Percentiles rank a stretch among this genome's conserved stretches.
These are phyloP conservation scores for Rhagonycha lutea DNA, from an alignment of 2,888 invertebrate genomes.

Conservation along the genomic window DNA sequence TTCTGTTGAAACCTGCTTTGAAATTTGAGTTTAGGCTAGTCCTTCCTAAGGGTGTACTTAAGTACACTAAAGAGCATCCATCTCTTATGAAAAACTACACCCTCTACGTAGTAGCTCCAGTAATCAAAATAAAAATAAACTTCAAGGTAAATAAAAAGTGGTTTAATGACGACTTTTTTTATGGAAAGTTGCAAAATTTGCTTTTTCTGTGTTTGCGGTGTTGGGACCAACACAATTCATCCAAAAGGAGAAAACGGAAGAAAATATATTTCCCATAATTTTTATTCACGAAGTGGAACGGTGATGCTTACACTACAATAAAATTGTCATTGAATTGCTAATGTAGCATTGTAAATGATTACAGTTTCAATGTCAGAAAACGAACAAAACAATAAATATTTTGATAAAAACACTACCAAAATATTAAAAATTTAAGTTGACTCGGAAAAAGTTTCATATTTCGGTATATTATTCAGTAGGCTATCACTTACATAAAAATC, in stretches of 20 bases:
- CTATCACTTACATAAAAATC: too few relatives aligned
- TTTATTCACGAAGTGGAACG: too few relatives aligned
- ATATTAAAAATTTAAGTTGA: too few relatives aligned
- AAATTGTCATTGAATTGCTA: too few relatives aligned
- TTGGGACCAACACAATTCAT: neutral
- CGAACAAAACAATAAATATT: too few relatives aligned
- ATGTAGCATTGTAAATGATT: too few relatives aligned
- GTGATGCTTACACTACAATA: too few relatives aligned
- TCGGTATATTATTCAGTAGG: too few relatives aligned
- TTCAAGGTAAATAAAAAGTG: neutral
- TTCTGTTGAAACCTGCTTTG: neutral
- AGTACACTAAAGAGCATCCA: constrained; percentile 1
- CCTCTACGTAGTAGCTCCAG: neutral
- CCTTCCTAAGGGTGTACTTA: neutral
- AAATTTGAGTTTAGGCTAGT: constrained; percentile 1
- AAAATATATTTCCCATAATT: neutral
- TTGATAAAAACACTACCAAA: too few relatives aligned
- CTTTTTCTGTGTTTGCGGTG: neutral
- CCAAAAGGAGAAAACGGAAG: neutral
- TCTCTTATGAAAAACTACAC: constrained; percentile 1
- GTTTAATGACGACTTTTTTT: neutral
- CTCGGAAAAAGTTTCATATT: too few relatives aligned
- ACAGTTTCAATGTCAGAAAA: too few relatives aligned
- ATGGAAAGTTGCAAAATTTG: neutral
- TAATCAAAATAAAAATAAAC: constrained; percentile 3